Conservation (phyloP, 2,888 invertebrate species). For the Scaptomyza tumidula region DNA sequence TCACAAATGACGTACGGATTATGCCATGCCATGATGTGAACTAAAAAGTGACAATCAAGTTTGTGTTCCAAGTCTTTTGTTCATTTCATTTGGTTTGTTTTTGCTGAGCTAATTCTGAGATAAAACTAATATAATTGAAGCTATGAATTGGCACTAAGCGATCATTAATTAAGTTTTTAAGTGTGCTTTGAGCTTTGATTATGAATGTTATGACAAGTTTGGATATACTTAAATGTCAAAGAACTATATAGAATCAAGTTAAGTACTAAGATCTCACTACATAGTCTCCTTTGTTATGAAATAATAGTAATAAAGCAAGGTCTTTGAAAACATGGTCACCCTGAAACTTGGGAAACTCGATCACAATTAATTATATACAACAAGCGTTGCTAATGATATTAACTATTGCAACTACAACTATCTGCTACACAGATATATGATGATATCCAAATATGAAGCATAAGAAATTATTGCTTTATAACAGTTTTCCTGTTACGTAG, state of each 20-base stretch:
- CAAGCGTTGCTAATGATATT: slow-evolving; percentile 29
- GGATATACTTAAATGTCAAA: not conserved
- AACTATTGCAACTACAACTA: too few relatives aligned
- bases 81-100: not conserved
- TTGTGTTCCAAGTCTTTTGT: slow-evolving; percentile 42
- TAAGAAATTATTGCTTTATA: slow-evolving; percentile 3
- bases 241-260: too few relatives aligned
- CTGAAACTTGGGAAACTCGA: slow-evolving; percentile 3
- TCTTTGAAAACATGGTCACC: slow-evolving; percentile 6
- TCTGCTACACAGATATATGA: not conserved
- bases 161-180: slow-evolving; percentile 15
- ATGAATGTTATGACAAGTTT: too few relatives aligned
- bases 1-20: slow-evolving; percentile 17
- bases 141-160: slow-evolving; percentile 6
- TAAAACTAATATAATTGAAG: slow-evolving; percentile 6
- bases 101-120: not conserved
- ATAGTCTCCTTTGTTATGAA: not conserved
- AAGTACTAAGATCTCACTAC: not conserved
- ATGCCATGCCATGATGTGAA: not conserved
- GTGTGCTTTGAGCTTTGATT: not conserved
- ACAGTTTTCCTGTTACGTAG: slow-evolving; percentile 11
- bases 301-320: slow-evolving; percentile 6
- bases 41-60: slow-evolving; percentile 28
- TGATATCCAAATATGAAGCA: not conserved
- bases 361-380: slow-evolving; percentile 25